These are phyloP conservation scores for Dolichopus griseipennis DNA, from an alignment of 2,888 invertebrate species.

Conservation along the genomic window DNA sequence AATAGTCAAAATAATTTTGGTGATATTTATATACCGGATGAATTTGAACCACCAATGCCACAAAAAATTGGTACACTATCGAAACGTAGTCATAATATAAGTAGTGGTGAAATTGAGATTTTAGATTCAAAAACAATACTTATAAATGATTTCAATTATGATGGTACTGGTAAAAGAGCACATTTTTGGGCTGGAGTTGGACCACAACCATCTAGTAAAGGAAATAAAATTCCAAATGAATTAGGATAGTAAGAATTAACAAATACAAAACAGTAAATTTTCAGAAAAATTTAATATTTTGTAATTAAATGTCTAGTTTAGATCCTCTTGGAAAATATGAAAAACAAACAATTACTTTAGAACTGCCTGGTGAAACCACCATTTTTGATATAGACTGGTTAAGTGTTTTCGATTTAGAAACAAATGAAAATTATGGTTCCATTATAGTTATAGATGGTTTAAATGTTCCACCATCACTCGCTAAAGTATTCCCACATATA, in stretches of 20 bases:
- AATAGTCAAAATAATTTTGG: constrained; percentile 80
- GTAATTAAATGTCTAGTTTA: constrained; percentile 48
- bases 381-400: constrained; percentile 80
- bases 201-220: constrained; percentile 74
- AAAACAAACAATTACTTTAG: constrained; percentile 62
- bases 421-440: constrained; percentile 60
- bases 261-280: not conserved
- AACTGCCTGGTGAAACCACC: constrained; percentile 71
- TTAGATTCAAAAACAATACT: constrained; percentile 72
- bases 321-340: constrained; percentile 67
- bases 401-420: constrained; percentile 63
- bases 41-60: constrained; percentile 75
- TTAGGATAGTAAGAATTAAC: constrained; percentile 77
- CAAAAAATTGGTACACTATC: constrained; percentile 51
- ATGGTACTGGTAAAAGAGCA: constrained; percentile 65
- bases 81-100: constrained; percentile 55
- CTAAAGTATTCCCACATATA: constrained; percentile 54
- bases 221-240: constrained; percentile 78
- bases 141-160: constrained; percentile 67
- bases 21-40: constrained; percentile 82
- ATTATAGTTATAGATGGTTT: constrained; percentile 69
- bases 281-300: not conserved
- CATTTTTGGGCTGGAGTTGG: constrained; percentile 87
- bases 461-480: constrained; percentile 79
- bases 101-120: constrained; percentile 63